Evolutionary conservation across 2,113 vertebrate genomes (phyloP), one percentile per base, ranked within the genome.

Genomic region (Cynocephalus volans): DNA sequence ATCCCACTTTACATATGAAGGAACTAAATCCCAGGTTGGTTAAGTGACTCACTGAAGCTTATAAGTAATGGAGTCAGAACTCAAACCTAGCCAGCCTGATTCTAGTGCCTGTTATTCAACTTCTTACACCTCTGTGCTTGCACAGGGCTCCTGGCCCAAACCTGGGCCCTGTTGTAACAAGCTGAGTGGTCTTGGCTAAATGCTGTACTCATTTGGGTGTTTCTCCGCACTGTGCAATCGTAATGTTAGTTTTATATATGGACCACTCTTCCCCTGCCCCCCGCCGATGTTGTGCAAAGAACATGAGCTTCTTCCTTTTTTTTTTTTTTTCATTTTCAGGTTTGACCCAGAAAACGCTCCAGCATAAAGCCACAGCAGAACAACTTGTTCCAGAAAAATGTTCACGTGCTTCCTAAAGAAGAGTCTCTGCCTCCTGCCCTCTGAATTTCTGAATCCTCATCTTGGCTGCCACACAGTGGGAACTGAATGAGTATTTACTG

Each of bases 1-100:
- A 91, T 48, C 56, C 50, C 65, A 82, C 41, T 82, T 81, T 62
- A 56, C 23, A 33, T 26, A 60, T 6, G 8, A 73, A 21, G 83
- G 56, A 75, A 79, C 50, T 8, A 75, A 95, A 67, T 82, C 72
- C 52, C 87, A 80, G 31, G 24, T 33, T 93, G 48, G 62, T 28
- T 65, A 54, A 95, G 69, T 60, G 88, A 96, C 72, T 95, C 89
- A 50, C 33, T 88, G 67, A 23, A 33, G 26, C 56, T 81, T 86
- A 8, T 76, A 84, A 82, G 41, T 72, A 50, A 72, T 41, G 5
- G 70, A 94, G 41, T 21, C 65, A 45, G 82, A 58, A 79, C 21
- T 90, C 54, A 31, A 45, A 62, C 13, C 17, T 18, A 77, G 73
- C 26, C 76, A 36, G 86, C 28, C 41, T 54, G 65, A 50, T 36